Conservation (phyloP, 2,113 vertebrate species). For the Maccullochella peelii region DNA sequence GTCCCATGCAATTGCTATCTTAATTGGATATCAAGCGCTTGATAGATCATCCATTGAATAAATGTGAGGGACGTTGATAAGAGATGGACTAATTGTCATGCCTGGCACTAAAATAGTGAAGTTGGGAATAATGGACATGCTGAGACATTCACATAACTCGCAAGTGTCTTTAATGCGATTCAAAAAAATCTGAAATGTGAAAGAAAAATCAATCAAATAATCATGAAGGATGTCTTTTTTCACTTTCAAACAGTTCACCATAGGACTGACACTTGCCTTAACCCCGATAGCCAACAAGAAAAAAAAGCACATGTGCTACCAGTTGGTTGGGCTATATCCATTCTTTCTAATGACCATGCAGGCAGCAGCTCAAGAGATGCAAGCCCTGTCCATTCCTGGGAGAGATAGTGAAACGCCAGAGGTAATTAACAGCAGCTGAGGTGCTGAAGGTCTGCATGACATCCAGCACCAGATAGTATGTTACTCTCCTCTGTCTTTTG, state of each 20-base stretch:
- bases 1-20: conserved; percentile 52
- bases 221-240: neutral
- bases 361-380: conserved; percentile 62
- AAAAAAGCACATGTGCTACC: conserved; percentile 24
- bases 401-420: conserved; percentile 64
- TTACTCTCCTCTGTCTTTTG: conserved; percentile 71
- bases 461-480: conserved; percentile 64
- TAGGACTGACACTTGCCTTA: conserved; percentile 20
- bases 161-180: neutral
- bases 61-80: conserved; percentile 58
- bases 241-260: conserved; percentile 12
- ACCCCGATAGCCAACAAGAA: conserved; percentile 21
- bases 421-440: conserved; percentile 77
- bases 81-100: conserved; percentile 51
- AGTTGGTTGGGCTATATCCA: conserved; percentile 48
- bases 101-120: conserved; percentile 39
- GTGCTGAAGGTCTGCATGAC: conserved; percentile 69
- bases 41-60: conserved; percentile 66
- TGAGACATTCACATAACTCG: conserved; percentile 6
- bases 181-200: conserved; percentile 23
- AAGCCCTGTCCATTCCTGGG: conserved; percentile 57
- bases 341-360: conserved; percentile 68
- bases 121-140: conserved; percentile 23
- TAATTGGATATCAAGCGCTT: conserved; percentile 71
- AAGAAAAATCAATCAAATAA: neutral